Percentiles rank a stretch among this genome's conserved stretches.
Conservation (phyloP, 2,113 vertebrate genomes). For the Bufo gargarizans region DNA sequence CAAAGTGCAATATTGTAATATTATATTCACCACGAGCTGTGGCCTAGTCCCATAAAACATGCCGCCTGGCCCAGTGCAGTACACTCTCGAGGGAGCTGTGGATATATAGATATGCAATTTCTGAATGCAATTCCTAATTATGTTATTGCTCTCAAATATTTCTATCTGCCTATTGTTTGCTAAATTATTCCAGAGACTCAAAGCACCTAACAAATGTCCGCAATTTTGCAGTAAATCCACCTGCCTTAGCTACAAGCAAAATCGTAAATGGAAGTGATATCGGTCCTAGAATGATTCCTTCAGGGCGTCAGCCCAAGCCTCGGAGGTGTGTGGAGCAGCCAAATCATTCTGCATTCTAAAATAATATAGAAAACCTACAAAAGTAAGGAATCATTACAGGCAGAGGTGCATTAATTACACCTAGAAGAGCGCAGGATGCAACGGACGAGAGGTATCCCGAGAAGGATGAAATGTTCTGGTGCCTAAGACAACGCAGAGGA, state of each 20-base stretch:
- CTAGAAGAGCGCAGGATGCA: not conserved
- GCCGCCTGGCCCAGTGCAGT: not conserved
- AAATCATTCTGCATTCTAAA: not conserved
- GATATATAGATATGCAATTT: constrained; percentile 2
- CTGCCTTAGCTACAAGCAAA: not conserved
- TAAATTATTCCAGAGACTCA: too few species aligned
- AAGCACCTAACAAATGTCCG: not conserved
- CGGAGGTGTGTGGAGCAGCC: not conserved
- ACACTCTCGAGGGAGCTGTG: not conserved
- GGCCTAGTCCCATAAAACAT: too few species aligned
- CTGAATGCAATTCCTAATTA: not conserved
- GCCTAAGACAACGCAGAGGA: not conserved
- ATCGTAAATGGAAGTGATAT: not conserved
- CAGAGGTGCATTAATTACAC: not conserved
- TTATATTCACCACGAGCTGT: too few species aligned
- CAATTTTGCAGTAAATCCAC: not conserved
- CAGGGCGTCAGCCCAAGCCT: too few species aligned
- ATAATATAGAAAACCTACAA: not conserved
- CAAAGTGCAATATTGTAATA: too few species aligned
- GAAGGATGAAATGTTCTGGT: not conserved
- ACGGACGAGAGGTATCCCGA: not conserved
- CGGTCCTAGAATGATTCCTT: not conserved
- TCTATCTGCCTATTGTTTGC: not conserved
- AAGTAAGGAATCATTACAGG: not conserved
- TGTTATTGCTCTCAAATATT: constrained; percentile 17